Conservation (phyloP, 2,797 vertebrate species). For the Hoplostethus atlanticus region DNA sequence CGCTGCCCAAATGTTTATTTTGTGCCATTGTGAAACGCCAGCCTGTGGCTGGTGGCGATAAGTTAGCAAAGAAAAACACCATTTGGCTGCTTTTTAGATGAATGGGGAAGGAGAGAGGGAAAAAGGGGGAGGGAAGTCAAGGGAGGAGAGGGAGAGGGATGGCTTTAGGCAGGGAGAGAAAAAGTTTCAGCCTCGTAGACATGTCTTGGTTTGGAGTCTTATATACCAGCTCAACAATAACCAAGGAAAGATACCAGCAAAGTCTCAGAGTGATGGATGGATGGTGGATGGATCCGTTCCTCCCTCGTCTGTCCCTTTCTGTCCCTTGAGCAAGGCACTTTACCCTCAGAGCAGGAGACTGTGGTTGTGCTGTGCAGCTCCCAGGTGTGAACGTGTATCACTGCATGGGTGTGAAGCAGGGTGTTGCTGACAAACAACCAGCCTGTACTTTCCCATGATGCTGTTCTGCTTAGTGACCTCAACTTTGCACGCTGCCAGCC, state of each 20-base stretch:
- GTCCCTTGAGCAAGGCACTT: too few species aligned
- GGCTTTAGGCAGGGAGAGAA: constrained; percentile 38
- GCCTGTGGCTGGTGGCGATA: constrained; percentile 64
- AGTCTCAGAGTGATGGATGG: too few species aligned
- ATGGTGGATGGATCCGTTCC: too few species aligned
- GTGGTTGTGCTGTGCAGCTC: too few species aligned
- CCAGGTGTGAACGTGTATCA: too few species aligned
- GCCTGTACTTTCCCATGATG: too few species aligned
- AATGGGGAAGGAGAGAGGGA: constrained; percentile 40
- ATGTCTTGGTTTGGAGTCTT: constrained; percentile 1
- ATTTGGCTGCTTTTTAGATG: constrained; percentile 53
- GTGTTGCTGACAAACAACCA: too few species aligned
- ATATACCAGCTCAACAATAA: constrained; percentile 24
- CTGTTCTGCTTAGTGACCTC: too few species aligned
- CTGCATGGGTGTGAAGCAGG: too few species aligned
- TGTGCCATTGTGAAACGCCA: constrained; percentile 57
- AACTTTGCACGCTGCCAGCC: too few species aligned
- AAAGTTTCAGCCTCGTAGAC: constrained; percentile 27
- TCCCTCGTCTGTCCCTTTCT: too few species aligned
- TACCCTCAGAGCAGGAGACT: too few species aligned
- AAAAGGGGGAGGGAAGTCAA: constrained; percentile 26
- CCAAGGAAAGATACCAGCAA: constrained; percentile 14
- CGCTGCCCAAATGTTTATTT: constrained; percentile 59
- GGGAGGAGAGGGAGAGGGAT: constrained; percentile 34
- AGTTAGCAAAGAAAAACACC: constrained; percentile 59